phyloP scores from a whole-genome alignment of 1,140 invertebrate genomes.

The Scaptomyza montana region DNA sequence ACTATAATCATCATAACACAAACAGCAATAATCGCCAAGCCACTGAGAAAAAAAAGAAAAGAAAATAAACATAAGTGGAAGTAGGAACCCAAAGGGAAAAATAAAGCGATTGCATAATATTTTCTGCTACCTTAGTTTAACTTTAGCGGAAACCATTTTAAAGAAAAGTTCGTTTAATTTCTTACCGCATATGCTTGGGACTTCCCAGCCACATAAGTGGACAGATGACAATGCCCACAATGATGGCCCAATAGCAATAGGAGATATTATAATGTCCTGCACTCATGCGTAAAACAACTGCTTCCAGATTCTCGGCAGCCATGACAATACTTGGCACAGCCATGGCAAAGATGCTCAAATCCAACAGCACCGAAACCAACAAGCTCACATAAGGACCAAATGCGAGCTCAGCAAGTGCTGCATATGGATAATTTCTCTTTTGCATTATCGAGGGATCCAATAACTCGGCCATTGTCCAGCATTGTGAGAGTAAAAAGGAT shows the following conservation, averaged over 20 bases:
- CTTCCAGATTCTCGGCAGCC: conserved; percentile 90
- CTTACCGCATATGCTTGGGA: conserved; percentile 92
- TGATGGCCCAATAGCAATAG: conserved; percentile 90
- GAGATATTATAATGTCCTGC: conserved; percentile 87
- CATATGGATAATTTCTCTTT: conserved; percentile 90
- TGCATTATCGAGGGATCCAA: conserved; percentile 87
- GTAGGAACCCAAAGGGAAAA: too few species aligned
- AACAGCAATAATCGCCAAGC: conserved; percentile 86
- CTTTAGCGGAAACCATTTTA: too few species aligned
- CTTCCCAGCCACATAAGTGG: conserved; percentile 93
- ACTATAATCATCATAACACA: conserved; percentile 86
- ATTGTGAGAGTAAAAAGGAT: conserved; percentile 88
- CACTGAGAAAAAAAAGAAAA: conserved; percentile 76
- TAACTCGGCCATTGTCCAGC: conserved; percentile 89
- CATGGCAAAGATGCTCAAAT: conserved; percentile 89
- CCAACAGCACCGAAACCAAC: conserved; percentile 88
- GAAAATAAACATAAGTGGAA: background rate
- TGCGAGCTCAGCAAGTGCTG: conserved; percentile 89
- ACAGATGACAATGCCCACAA: conserved; percentile 88
- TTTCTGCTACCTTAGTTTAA: too few species aligned
- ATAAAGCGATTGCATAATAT: too few species aligned
- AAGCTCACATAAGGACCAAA: conserved; percentile 86
- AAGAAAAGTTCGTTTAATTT: too few species aligned
- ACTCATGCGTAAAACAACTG: conserved; percentile 88
- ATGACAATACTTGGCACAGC: conserved; percentile 91